A percentile compares a stretch with the other conserved stretches of the same genome.
Evolutionary conservation across 2,113 vertebrate species (phyloP).

Genomic region (Oreotrochilus melanogaster): DNA sequence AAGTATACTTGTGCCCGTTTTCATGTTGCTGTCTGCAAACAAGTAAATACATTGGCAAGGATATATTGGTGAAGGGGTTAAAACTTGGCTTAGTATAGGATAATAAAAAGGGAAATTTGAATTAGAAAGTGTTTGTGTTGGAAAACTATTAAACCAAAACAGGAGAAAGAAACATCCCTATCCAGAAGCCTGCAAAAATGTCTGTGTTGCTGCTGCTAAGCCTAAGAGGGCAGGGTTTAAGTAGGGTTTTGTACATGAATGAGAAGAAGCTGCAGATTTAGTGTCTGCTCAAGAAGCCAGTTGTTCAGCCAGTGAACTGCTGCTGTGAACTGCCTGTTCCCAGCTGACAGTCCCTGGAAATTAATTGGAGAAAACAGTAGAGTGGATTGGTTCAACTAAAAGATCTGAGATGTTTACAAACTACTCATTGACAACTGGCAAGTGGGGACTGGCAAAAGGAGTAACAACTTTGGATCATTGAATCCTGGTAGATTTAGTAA

Average conservation of each 20-base stretch:
- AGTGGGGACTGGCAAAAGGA: not conserved
- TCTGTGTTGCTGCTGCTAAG: not conserved
- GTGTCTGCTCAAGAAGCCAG: not conserved
- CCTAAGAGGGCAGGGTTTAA: not conserved
- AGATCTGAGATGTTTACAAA: not conserved
- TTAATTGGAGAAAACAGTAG: not conserved
- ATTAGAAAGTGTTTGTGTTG: not conserved
- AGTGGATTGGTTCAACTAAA: not conserved
- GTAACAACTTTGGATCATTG: not conserved
- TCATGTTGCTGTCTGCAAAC: not conserved
- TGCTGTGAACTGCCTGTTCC: not conserved
- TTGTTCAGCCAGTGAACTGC: not conserved
- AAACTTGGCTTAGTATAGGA: not conserved
- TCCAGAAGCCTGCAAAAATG: not conserved
- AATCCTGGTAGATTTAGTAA: not conserved
- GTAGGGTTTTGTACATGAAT: not conserved
- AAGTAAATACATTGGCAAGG: not conserved
- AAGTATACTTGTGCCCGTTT: not conserved
- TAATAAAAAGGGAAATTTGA: not conserved
- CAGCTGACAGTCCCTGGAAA: not conserved
- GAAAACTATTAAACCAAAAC: not conserved
- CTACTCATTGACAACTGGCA: not conserved
- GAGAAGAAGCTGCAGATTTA: not conserved
- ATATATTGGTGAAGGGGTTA: not conserved
- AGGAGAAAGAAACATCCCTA: not conserved